These are phyloP conservation scores for Chydorus sphaericus DNA, from an alignment of 2,888 invertebrate genomes.

Conservation along the genomic window DNA sequence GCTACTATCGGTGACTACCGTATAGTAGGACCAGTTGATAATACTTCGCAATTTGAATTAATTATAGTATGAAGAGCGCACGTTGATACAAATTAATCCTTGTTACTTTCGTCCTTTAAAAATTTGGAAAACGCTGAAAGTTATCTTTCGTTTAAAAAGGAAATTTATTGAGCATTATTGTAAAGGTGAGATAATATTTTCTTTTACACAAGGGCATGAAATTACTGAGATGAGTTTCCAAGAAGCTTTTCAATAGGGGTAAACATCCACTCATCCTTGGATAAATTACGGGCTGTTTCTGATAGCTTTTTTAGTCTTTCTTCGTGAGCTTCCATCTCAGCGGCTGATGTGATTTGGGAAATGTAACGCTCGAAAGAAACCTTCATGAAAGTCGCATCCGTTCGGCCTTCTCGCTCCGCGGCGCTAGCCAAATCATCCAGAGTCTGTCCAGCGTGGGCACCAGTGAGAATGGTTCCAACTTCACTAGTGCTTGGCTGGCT, in stretches of 20 bases:
- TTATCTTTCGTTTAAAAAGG: no score
- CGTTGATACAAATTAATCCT: no score
- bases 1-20: no score
- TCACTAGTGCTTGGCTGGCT: no score
- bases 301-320: background rate
- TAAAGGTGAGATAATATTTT: no score
- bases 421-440: background rate
- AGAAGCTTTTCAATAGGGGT: background rate
- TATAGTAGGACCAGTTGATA: no score
- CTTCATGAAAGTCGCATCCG: background rate
- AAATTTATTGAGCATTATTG: no score
- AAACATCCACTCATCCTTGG: slow-evolving; percentile 4
- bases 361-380: background rate
- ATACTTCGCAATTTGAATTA: no score
- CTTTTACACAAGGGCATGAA: no score
- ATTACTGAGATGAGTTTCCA: background rate
- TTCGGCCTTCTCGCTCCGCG: background rate
- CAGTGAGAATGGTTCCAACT: background rate
- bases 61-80: no score
- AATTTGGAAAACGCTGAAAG: no score
- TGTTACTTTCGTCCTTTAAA: no score
- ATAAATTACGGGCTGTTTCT: background rate
- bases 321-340: background rate
- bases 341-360: background rate
- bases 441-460: background rate